phyloP scores from a whole-genome alignment of 2,888 invertebrate genomes.

The Clusia tigrina region DNA sequence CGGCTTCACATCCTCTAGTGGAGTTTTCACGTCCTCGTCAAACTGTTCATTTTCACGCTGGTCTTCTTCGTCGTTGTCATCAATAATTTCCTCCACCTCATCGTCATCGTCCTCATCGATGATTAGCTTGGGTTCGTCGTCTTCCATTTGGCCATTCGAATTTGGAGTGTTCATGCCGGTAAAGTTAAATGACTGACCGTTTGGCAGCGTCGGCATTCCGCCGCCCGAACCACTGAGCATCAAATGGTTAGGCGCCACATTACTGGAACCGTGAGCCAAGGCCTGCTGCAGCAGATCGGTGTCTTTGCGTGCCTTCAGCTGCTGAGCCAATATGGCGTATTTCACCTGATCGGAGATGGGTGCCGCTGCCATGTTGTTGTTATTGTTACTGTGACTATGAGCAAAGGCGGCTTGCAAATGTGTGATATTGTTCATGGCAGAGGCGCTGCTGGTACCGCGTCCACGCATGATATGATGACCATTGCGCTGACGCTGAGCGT shows the following conservation, averaged over 20 bases:
- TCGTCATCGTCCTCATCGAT: constrained; percentile 64
- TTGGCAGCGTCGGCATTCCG: neutral
- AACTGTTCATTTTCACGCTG: constrained; percentile 43
- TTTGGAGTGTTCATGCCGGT: constrained; percentile 34
- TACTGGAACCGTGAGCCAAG: constrained; percentile 59
- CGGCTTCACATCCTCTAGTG: constrained; percentile 31
- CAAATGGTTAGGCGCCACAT: constrained; percentile 45
- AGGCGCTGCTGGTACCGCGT: constrained; percentile 48
- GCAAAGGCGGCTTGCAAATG: constrained; percentile 42
- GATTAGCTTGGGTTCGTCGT: constrained; percentile 66
- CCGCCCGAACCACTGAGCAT: constrained; percentile 31
- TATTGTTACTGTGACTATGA: constrained; percentile 33
- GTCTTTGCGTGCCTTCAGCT: constrained; percentile 71
- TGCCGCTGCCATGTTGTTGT: constrained; percentile 31
- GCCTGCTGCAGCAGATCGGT: constrained; percentile 62
- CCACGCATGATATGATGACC: constrained; percentile 66
- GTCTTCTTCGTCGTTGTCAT: constrained; percentile 43
- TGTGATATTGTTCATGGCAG: constrained; percentile 45
- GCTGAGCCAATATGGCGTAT: constrained; percentile 80
- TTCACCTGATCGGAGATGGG: constrained; percentile 74
- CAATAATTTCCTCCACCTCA: constrained; percentile 43
- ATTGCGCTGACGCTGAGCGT: constrained; percentile 79
- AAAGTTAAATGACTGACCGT: constrained; percentile 21
- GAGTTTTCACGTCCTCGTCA: constrained; percentile 29
- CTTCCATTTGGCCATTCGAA: constrained; percentile 64